A percentile compares a stretch with the other conserved stretches of the same genome.
These are phyloP conservation scores for Sesia apiformis DNA, from an alignment of 2,888 invertebrate species.

Conservation along the genomic window DNA sequence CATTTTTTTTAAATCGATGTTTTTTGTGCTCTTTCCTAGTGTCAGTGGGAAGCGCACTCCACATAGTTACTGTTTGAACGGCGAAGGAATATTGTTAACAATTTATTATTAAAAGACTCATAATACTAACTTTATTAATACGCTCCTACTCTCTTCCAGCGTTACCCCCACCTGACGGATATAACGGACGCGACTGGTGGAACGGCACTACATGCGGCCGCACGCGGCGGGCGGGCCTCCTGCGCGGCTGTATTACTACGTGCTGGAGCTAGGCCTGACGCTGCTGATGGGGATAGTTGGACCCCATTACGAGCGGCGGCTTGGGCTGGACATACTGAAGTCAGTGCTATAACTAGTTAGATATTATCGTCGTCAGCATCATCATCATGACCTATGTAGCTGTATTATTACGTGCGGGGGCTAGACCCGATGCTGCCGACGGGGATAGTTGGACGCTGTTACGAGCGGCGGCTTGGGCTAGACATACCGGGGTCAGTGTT, in stretches of 20 bases:
- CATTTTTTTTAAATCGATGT: too few relatives aligned
- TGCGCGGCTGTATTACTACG: slow-evolving; percentile 86
- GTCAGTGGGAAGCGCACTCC: too few relatives aligned
- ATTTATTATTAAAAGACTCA: too few relatives aligned
- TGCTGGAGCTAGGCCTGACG: slow-evolving; percentile 90
- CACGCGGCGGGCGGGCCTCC: slow-evolving; percentile 85
- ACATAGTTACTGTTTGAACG: too few relatives aligned
- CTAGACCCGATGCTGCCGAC: too few relatives aligned
- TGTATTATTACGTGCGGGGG: slow-evolving; percentile 51
- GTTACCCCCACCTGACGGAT: slow-evolving; percentile 70
- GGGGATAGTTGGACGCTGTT: slow-evolving; percentile 92
- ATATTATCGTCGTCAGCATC: too few relatives aligned
- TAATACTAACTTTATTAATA: too few relatives aligned
- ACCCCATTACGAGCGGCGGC: slow-evolving; percentile 93
- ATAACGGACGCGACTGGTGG: slow-evolving; percentile 85
- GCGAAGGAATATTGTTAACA: too few relatives aligned
- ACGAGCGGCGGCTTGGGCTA: slow-evolving; percentile 96
- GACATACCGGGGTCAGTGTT: slow-evolving; percentile 83
- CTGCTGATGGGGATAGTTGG: slow-evolving; percentile 90
- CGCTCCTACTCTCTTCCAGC: slow-evolving; percentile 28
- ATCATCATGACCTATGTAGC: too few relatives aligned
- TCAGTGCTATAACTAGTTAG: slow-evolving; percentile 17
- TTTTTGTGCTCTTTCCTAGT: too few relatives aligned
- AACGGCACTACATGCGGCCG: slow-evolving; percentile 89
- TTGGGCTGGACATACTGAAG: slow-evolving; percentile 95